Evolutionary conservation across 1,140 invertebrate species (phyloP).

Genomic region (Yoshiicerus persimilis): DNA sequence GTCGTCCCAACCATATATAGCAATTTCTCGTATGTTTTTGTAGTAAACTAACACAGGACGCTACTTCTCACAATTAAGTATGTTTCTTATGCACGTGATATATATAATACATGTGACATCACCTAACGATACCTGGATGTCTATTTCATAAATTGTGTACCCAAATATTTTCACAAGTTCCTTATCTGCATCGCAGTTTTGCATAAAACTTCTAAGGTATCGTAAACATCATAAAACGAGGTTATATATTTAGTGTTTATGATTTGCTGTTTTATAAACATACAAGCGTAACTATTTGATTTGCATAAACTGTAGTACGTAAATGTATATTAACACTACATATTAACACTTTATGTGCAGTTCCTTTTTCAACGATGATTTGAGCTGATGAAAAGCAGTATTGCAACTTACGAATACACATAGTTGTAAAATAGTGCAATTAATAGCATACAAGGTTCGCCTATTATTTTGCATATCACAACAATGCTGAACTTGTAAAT

Average conservation of each 20-base stretch:
- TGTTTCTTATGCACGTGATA: neutral
- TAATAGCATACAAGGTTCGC: neutral
- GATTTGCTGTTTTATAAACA: neutral
- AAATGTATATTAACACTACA: neutral
- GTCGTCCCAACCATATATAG: neutral
- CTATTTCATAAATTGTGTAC: neutral
- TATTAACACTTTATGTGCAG: neutral
- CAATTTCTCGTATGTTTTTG: neutral
- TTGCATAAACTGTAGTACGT: neutral
- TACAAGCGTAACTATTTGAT: neutral
- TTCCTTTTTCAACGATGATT: neutral
- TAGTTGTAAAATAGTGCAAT: neutral
- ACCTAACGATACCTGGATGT: neutral
- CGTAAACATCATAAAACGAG: neutral
- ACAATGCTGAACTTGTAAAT: neutral
- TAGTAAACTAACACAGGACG: neutral
- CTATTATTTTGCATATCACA: neutral
- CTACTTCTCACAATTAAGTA: neutral
- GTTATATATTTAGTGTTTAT: neutral
- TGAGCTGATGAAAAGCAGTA: neutral
- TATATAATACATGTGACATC: neutral
- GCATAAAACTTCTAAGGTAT: neutral
- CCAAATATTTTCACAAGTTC: neutral
- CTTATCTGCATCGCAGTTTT: neutral
- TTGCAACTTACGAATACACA: neutral